Base-by-base conservation (phyloP, 2,113 vertebrate genomes). In the Microcebus tavaratra region DNA sequence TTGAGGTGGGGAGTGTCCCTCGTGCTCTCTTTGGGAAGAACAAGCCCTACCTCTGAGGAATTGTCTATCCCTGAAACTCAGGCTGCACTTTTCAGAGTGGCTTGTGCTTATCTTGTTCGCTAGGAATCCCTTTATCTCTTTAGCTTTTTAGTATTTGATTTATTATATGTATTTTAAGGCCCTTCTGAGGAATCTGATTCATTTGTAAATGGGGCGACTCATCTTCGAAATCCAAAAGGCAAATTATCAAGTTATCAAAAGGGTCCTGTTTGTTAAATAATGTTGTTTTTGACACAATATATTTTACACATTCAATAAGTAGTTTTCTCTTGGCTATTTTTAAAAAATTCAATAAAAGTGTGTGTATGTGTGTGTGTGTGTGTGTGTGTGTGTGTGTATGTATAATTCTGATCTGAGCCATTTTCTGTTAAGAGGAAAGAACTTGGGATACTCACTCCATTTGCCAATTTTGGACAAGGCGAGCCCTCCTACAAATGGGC, bases 191-290 rank as follows among this genome's bases (percentile, higher is more conserved):
- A 88, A 61, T 67, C 68, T 75, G 76, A 61, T 8, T 45, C 42
- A 70, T 72, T 92, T 79, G 42, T 21, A 57, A 72, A 36, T 59
- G 45, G 50, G n/a, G 36, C 8, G 21, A 50, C 3, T 94, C 45
- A 65, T 86, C 63, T 15, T 96, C n/a, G 63, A 81, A 94, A 73
- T 45, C 21, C 34, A 82, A 72, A 94, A 88, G 76, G 68, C 36
- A 80, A 81, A 76, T 45, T 21, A 57, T 45, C n/a, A 82, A 82
- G 20, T 59, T 68, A 96, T 20, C 39, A 61, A 84, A 59, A 87
- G n/a, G 17, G 8, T 67, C 36, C 57, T 82, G 7, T n/a, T 91
- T 55, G n/a, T 94, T 63, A 87, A 90, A 94, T 45, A 42, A 65
- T 50, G 23, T 59, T 81, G 29, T 53, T 81, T 93, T 80, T 36